These are phyloP conservation scores for Cantharis rustica DNA, from an alignment of 2,888 invertebrate species.

Conservation along the genomic window DNA sequence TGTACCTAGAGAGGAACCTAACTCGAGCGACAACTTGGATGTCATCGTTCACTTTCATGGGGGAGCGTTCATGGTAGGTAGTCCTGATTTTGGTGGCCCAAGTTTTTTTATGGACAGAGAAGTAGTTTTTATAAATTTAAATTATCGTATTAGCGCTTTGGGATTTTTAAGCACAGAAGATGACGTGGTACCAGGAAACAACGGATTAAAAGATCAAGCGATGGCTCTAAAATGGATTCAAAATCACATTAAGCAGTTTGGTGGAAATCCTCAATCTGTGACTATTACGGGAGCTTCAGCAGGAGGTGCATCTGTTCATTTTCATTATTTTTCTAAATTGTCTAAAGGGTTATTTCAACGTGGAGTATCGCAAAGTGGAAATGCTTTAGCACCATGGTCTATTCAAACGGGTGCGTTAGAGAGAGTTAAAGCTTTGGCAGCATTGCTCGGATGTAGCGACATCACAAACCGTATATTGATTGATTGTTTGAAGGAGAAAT, in stretches of 20 bases:
- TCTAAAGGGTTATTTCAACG: slow-evolving; percentile 59
- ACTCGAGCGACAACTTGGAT: slow-evolving; percentile 5
- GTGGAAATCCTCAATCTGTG: slow-evolving; percentile 68
- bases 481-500: slow-evolving; percentile 64
- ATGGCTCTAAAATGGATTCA: slow-evolving; percentile 67
- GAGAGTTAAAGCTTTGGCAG: slow-evolving; percentile 64
- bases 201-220: slow-evolving; percentile 65
- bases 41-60: slow-evolving; percentile 16
- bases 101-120: slow-evolving; percentile 17
- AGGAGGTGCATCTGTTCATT: slow-evolving; percentile 72
- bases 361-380: slow-evolving; percentile 71
- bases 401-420: slow-evolving; percentile 60
- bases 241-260: slow-evolving; percentile 57
- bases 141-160: slow-evolving; percentile 6
- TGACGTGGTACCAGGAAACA: neutral
- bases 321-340: slow-evolving; percentile 67
- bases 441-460: slow-evolving; percentile 66
- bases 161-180: slow-evolving; percentile 8
- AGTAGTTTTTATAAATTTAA: slow-evolving; percentile 4
- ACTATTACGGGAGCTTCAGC: slow-evolving; percentile 70
- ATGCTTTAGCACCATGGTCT: slow-evolving; percentile 61
- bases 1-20: neutral
- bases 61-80: slow-evolving; percentile 10
- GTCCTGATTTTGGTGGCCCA: neutral
- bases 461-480: slow-evolving; percentile 59